Conservation (phyloP, 2,113 vertebrate species). For the Heterotis niloticus region DNA sequence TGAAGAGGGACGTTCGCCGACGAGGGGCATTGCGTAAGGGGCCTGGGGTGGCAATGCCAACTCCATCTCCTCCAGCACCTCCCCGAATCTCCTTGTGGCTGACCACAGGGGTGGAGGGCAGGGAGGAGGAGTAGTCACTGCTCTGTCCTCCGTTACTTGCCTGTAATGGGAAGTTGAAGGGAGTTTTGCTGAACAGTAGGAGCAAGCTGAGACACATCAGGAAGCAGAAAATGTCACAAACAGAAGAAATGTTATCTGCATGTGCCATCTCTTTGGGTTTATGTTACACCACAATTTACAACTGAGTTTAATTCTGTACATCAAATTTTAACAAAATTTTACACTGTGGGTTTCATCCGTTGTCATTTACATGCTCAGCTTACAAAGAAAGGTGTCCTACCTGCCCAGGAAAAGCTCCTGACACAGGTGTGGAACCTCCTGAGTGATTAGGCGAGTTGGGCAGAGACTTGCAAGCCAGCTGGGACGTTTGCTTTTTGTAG, state of each 20-base stretch:
- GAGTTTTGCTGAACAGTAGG: not conserved
- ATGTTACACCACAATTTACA: too few species aligned
- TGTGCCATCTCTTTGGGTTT: too few species aligned
- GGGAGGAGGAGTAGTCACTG: conserved; percentile 81
- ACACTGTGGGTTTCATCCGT: too few species aligned
- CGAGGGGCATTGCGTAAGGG: conserved; percentile 76
- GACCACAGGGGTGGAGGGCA: conserved; percentile 91
- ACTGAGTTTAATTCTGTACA: too few species aligned
- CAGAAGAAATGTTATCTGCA: not conserved
- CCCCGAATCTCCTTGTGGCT: conserved; percentile 81
- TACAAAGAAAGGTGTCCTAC: conserved; percentile 40
- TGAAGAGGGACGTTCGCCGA: conserved; percentile 88
- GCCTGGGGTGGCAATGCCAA: conserved; percentile 65
- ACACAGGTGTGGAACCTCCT: conserved; percentile 78
- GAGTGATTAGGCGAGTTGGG: conserved; percentile 92
- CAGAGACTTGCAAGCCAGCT: conserved; percentile 86
- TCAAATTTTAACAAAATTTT: too few species aligned
- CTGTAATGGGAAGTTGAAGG: conserved; percentile 61
- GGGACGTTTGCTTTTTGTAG: conserved; percentile 79
- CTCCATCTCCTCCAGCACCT: conserved; percentile 62
- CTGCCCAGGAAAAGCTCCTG: conserved; percentile 69
- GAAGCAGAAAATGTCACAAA: conserved; percentile 15
- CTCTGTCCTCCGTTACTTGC: conserved; percentile 83
- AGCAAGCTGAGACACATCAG: conserved; percentile 28
- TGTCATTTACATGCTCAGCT: too few species aligned